These are phyloP conservation scores for Sarotherodon lohbergeri DNA, from an alignment of 2,113 vertebrate species.

Conservation along the genomic window DNA sequence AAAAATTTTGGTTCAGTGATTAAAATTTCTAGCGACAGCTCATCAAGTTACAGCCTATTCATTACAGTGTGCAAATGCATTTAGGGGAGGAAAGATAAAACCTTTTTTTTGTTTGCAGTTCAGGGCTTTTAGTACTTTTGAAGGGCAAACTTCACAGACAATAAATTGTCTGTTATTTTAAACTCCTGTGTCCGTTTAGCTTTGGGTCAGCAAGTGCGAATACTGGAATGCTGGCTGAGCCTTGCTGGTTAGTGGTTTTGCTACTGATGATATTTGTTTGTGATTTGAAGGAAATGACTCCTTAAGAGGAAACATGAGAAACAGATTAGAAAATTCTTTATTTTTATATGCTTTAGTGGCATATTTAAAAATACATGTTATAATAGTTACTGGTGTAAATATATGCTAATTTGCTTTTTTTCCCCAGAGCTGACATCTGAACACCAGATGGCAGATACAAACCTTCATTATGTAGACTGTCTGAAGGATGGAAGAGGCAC, in stretches of 20 bases:
- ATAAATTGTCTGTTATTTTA: background rate
- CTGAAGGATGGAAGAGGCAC: background rate
- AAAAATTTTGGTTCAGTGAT: background rate
- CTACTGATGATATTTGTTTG: background rate
- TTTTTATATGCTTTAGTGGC: background rate
- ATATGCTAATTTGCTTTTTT: background rate
- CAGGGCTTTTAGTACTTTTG: background rate
- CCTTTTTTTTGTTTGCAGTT: background rate
- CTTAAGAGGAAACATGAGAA: background rate
- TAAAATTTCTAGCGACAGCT: background rate
- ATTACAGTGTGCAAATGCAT: background rate
- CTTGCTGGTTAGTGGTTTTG: background rate
- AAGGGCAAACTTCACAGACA: background rate
- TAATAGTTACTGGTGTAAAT: background rate
- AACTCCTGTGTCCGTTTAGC: background rate
- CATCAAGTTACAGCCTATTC: background rate
- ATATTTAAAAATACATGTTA: background rate
- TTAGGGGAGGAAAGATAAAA: background rate
- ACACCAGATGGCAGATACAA: background rate
- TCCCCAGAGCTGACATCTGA: background rate
- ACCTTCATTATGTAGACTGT: background rate
- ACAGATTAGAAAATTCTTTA: background rate
- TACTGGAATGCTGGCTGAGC: background rate
- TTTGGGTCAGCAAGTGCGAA: background rate
- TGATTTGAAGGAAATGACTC: background rate